Conservation (phyloP, 2,113 vertebrate species). For the Lepisosteus osseus region DNA sequence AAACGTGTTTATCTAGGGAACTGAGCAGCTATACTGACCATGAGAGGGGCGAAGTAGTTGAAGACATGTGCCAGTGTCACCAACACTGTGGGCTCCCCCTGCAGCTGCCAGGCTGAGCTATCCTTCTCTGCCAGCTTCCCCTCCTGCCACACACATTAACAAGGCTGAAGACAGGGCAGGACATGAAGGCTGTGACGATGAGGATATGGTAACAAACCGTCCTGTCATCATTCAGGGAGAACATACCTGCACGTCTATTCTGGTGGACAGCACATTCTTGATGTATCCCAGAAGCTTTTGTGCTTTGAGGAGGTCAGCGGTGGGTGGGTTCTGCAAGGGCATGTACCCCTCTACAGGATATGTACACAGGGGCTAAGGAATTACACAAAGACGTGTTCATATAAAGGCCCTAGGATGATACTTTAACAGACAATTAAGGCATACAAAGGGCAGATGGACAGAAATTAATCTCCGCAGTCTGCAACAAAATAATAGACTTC, state of each 20-base stretch:
- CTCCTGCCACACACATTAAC: slow-evolving; percentile 63
- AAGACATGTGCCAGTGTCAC: slow-evolving; percentile 90
- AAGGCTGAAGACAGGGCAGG: not conserved
- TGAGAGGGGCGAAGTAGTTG: slow-evolving; percentile 86
- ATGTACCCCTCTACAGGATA: slow-evolving; percentile 88
- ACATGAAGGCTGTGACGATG: not conserved
- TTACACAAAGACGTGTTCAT: not conserved
- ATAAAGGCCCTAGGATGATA: not conserved
- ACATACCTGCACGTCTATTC: slow-evolving; percentile 77
- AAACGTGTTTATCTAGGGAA: not conserved
- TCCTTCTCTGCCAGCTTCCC: slow-evolving; percentile 79
- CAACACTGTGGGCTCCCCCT: slow-evolving; percentile 84
- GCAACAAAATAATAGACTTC: no score
- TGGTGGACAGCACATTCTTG: slow-evolving; percentile 75
- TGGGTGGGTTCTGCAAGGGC: slow-evolving; percentile 86
- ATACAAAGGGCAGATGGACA: no score
- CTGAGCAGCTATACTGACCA: slow-evolving; percentile 69
- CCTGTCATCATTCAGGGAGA: not conserved
- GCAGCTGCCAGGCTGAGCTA: slow-evolving; percentile 71
- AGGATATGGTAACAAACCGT: not conserved
- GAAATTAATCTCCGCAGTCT: no score
- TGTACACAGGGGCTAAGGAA: slow-evolving; percentile 73
- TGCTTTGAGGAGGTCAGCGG: slow-evolving; percentile 76
- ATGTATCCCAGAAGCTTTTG: slow-evolving; percentile 83
- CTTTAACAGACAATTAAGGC: no score